These are phyloP conservation scores for Spizella passerina DNA, from an alignment of 2,797 vertebrate genomes.

Conservation along the genomic window DNA sequence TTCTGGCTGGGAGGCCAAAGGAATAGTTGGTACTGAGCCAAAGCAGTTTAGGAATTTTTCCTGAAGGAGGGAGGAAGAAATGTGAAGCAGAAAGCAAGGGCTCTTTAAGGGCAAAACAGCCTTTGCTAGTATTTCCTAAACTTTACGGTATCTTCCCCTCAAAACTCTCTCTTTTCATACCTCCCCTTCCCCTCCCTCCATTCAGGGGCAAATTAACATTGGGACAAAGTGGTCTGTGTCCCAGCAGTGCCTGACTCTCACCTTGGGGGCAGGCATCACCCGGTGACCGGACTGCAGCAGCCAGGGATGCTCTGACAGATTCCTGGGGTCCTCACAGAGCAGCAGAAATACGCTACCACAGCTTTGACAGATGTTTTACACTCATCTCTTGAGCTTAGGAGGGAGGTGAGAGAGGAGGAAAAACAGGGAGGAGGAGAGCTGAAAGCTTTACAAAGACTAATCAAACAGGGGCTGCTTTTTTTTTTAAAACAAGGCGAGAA, in stretches of 20 bases:
- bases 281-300: neutral
- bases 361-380: slow-evolving; percentile 70
- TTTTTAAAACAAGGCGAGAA: neutral
- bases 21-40: slow-evolving; percentile 26
- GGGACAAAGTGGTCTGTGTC: neutral
- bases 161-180: neutral
- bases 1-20: slow-evolving; percentile 22
- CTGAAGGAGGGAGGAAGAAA: neutral
- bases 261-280: neutral
- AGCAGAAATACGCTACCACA: slow-evolving; percentile 29
- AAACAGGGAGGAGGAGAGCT: slow-evolving; percentile 24
- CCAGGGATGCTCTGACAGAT: slow-evolving; percentile 34
- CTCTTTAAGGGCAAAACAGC: neutral
- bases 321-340: neutral
- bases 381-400: slow-evolving; percentile 48
- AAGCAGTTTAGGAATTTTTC: slow-evolving; percentile 51
- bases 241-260: neutral
- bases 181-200: neutral
- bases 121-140: neutral
- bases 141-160: neutral
- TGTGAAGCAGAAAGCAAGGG: neutral
- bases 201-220: neutral
- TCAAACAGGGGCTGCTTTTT: neutral
- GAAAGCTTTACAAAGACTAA: slow-evolving; percentile 38
- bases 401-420: slow-evolving; percentile 17